These are phyloP conservation scores for Brotogeris chrysoptera DNA, from an alignment of 2,797 vertebrate species.

Conservation along the genomic window DNA sequence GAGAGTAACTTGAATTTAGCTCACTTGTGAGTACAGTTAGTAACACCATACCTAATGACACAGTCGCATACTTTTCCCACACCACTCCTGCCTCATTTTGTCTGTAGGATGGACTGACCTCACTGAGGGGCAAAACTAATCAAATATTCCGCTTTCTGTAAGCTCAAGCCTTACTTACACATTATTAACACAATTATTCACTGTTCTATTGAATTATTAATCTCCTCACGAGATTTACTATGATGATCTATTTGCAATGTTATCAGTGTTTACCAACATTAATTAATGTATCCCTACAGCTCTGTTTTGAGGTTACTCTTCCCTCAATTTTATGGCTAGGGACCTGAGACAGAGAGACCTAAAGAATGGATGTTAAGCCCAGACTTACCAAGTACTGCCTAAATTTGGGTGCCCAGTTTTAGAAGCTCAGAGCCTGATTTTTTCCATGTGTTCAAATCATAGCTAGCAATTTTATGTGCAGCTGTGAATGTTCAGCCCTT, in stretches of 20 bases:
- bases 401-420: background rate
- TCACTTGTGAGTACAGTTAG: background rate
- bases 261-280: background rate
- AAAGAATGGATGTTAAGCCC: background rate
- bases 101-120: background rate
- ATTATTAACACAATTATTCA: background rate
- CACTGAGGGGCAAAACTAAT: background rate
- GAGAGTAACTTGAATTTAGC: background rate
- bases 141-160: background rate
- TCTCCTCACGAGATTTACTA: background rate
- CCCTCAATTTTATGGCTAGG: background rate
- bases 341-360: background rate
- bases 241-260: background rate
- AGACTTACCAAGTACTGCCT: background rate
- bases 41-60: background rate
- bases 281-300: background rate
- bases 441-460: background rate
- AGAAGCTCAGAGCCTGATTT: background rate
- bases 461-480: conserved; percentile 29
- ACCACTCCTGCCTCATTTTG: background rate
- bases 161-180: background rate
- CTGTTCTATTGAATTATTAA: background rate
- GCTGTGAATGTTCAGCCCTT: conserved; percentile 14
- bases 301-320: background rate
- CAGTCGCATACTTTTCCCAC: background rate